These are phyloP conservation scores for Paramuricea clavata DNA, from an alignment of 92 coral and sea anemone species.

Conservation along the genomic window DNA sequence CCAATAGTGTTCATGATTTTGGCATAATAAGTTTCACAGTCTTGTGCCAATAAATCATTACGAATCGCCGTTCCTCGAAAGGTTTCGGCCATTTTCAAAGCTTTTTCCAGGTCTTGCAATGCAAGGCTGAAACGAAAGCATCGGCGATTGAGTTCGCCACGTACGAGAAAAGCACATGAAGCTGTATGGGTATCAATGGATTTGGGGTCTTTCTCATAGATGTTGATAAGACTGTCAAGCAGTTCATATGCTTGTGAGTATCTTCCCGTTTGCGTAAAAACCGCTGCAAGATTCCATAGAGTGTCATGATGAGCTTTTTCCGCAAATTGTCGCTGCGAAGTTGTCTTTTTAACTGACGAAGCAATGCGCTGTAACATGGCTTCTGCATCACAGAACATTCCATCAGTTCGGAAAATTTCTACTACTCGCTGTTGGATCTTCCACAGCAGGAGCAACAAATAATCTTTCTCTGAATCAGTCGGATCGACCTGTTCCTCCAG, in stretches of 20 bases:
- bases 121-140: background rate
- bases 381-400: too few species aligned
- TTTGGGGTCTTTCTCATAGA: background rate
- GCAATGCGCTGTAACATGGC: too few species aligned
- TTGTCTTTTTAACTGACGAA: too few species aligned
- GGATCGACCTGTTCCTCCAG: constrained; percentile 19
- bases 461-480: too few species aligned
- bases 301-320: background rate
- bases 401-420: background rate
- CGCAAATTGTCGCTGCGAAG: constrained; percentile 28
- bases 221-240: constrained; percentile 15
- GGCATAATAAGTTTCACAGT: background rate
- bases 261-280: constrained; percentile 16
- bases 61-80: background rate
- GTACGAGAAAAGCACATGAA: background rate
- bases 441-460: constrained; percentile 11
- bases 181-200: background rate
- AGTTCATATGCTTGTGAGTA: constrained; percentile 13
- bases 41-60: background rate
- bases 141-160: constrained; percentile 24
- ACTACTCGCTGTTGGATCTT: background rate
- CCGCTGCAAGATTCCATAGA: constrained; percentile 1
- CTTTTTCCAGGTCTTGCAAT: constrained; percentile 34
- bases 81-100: constrained; percentile 7
- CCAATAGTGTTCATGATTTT: constrained; percentile 30